Conservation (phyloP, 2,113 vertebrate genomes). For the Pimephales promelas region DNA sequence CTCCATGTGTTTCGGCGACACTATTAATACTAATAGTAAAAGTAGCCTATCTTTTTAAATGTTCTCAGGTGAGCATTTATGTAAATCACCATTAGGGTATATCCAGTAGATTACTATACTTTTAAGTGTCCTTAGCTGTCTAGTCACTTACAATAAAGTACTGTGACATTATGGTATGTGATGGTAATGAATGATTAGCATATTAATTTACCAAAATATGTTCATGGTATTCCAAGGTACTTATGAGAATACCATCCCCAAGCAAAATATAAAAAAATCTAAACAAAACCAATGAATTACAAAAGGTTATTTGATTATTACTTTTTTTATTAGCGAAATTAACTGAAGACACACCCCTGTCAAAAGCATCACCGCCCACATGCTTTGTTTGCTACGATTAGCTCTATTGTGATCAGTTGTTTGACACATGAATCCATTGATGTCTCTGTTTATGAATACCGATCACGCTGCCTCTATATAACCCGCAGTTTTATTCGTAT, state of each 20-base stretch:
- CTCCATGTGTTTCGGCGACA: too few species aligned
- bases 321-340: background rate
- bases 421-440: background rate
- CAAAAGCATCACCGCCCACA: background rate
- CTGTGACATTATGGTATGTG: background rate
- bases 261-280: background rate
- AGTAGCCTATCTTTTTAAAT: background rate
- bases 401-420: background rate
- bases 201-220: background rate
- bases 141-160: background rate
- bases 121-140: background rate
- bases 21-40: background rate
- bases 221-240: background rate
- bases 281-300: background rate
- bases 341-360: conserved; percentile 19
- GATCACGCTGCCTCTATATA: background rate
- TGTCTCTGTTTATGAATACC: background rate
- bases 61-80: background rate
- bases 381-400: background rate
- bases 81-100: background rate
- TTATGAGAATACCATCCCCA: background rate
- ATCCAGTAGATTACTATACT: background rate
- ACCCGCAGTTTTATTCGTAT: background rate
- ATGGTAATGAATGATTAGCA: background rate
- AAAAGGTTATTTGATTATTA: background rate